Evolutionary conservation across 2,797 vertebrate species (phyloP).

Genomic region (Acanthurus lineatus): DNA sequence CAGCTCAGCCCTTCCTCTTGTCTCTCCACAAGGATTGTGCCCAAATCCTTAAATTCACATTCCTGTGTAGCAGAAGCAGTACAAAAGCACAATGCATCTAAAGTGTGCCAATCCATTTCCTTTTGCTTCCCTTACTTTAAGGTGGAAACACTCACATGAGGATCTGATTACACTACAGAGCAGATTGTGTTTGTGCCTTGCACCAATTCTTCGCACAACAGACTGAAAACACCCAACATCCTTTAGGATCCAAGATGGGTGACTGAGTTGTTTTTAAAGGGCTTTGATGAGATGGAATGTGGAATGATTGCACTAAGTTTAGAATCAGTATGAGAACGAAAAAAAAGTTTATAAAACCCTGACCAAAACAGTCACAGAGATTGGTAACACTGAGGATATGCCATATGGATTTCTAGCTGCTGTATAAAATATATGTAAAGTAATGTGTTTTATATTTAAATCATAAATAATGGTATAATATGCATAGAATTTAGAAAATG

Average conservation of each 20-base stretch:
- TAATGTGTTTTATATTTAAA: too few species aligned
- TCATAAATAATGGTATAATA: too few species aligned
- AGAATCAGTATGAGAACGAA: neutral
- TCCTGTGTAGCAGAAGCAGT: constrained; percentile 8
- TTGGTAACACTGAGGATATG: too few species aligned
- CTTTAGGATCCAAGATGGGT: constrained; percentile 35
- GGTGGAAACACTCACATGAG: constrained; percentile 29
- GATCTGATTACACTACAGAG: constrained; percentile 27
- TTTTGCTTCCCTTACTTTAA: constrained; percentile 40
- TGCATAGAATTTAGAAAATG: too few species aligned
- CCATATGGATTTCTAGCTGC: too few species aligned
- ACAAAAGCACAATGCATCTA: constrained; percentile 18
- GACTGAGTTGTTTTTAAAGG: constrained; percentile 39
- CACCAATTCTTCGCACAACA: constrained; percentile 38
- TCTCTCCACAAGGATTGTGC: constrained; percentile 37
- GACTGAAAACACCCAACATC: constrained; percentile 40
- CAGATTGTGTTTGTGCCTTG: constrained; percentile 24
- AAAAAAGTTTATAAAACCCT: constrained; percentile 13
- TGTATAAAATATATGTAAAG: too few species aligned
- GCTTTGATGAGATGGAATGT: constrained; percentile 35
- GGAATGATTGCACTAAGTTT: constrained; percentile 35
- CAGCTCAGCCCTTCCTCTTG: constrained; percentile 17
- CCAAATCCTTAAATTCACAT: constrained; percentile 51
- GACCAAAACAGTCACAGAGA: constrained; percentile 31
- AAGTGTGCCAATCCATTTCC: constrained; percentile 58